Percentiles rank a stretch among this genome's conserved stretches.
Evolutionary conservation across 1,140 invertebrate genomes (phyloP).

Genomic region (Solenopsis fugax): DNA sequence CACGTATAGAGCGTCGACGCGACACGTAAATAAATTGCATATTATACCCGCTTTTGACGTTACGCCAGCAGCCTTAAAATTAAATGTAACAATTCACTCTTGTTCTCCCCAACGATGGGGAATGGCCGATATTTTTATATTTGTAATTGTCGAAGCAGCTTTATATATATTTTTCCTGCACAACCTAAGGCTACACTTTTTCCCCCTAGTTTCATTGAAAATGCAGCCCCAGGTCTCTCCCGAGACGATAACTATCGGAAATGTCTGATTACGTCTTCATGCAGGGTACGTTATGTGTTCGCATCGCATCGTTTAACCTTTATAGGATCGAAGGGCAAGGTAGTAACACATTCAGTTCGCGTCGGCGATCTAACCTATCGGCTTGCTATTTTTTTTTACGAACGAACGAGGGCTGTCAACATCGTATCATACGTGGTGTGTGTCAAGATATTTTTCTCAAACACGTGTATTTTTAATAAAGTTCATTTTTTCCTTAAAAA

Average conservation of each 20-base stretch:
- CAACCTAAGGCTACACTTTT: background rate
- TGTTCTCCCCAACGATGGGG: background rate
- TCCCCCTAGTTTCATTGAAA: constrained; percentile 35
- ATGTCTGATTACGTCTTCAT: constrained; percentile 56
- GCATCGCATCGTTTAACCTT: constrained; percentile 60
- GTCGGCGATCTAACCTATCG: constrained; percentile 57
- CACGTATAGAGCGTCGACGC: background rate
- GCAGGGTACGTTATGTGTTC: constrained; percentile 28
- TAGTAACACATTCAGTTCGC: constrained; percentile 61
- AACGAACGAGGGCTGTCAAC: constrained; percentile 43
- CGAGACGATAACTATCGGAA: constrained; percentile 33
- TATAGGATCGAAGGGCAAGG: constrained; percentile 54
- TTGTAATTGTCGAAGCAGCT: background rate
- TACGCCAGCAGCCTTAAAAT: constrained; percentile 40
- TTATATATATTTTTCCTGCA: constrained; percentile 7
- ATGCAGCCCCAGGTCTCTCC: constrained; percentile 1
- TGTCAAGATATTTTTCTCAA: constrained; percentile 17
- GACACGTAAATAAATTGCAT: constrained; percentile 43
- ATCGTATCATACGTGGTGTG: background rate
- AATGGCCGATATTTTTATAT: constrained; percentile 1
- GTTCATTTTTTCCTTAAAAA: background rate
- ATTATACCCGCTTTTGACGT: constrained; percentile 46
- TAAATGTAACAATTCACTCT: constrained; percentile 35
- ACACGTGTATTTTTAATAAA: background rate
- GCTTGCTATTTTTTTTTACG: constrained; percentile 60